phyloP scores from a whole-genome alignment of 2,888 invertebrate species.

The Drosophila quinaria region DNA sequence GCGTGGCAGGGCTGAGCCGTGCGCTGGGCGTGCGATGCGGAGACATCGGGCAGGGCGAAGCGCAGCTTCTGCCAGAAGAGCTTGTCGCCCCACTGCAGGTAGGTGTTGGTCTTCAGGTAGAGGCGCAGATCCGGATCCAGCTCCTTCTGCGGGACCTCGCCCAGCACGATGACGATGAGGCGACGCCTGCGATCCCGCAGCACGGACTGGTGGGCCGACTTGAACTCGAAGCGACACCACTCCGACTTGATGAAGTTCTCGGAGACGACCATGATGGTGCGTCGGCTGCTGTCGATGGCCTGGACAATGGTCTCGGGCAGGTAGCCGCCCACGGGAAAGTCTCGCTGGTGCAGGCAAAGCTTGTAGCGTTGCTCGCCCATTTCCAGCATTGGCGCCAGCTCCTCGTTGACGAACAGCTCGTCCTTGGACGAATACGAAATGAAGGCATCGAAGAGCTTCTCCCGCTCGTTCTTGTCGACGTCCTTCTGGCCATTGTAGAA shows the following conservation, averaged over 20 bases:
- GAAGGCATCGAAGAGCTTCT: constrained; percentile 97
- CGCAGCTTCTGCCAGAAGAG: constrained; percentile 98
- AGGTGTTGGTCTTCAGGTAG: constrained; percentile 95
- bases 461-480: constrained; percentile 93
- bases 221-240: constrained; percentile 98
- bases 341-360: constrained; percentile 96
- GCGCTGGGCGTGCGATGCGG: constrained; percentile 65
- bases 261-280: constrained; percentile 96
- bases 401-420: constrained; percentile 95
- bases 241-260: constrained; percentile 97
- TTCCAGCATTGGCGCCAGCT: constrained; percentile 95
- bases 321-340: constrained; percentile 94
- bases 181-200: constrained; percentile 94
- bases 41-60: constrained; percentile 94
- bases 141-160: constrained; percentile 95
- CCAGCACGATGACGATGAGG: constrained; percentile 95
- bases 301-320: constrained; percentile 97
- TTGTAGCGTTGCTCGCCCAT: constrained; percentile 92
- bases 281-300: constrained; percentile 95
- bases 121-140: constrained; percentile 95
- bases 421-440: constrained; percentile 97
- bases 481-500: constrained; percentile 90
- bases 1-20: constrained; percentile 80
- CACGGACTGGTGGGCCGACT: constrained; percentile 96
- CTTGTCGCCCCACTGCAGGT: constrained; percentile 96